phyloP scores from a whole-genome alignment of 1,140 invertebrate genomes.

The Drosophila parvula region DNA sequence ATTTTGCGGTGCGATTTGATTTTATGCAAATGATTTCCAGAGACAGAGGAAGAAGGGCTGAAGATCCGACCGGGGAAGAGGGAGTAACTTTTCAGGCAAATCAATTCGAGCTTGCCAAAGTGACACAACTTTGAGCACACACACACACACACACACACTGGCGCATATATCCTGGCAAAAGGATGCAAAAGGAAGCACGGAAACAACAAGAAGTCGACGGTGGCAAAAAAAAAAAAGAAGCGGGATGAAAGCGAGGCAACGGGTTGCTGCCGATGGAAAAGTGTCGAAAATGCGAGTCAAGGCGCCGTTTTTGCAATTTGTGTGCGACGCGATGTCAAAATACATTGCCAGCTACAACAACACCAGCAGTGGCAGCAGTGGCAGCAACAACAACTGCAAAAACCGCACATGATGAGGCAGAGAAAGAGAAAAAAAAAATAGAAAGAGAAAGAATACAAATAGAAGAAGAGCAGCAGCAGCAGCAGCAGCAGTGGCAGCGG shows the following conservation, averaged over 20 bases:
- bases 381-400: conserved; percentile 11
- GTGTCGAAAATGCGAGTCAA: conserved; percentile 63
- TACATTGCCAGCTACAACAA: conserved; percentile 45
- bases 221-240: conserved; percentile 22
- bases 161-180: conserved; percentile 26
- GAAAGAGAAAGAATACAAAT: conserved; percentile 8
- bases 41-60: not conserved
- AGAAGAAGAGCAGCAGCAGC: conserved; percentile 18
- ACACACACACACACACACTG: conserved; percentile 13
- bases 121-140: conserved; percentile 54
- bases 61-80: not conserved
- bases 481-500: conserved; percentile 4
- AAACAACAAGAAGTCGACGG: conserved; percentile 15
- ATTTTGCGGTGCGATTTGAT: conserved; percentile 78
- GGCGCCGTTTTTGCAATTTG: conserved; percentile 77
- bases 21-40: conserved; percentile 76
- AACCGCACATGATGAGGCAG: conserved; percentile 16
- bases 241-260: not conserved
- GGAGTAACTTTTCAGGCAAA: conserved; percentile 70
- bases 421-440: conserved; percentile 13
- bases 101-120: conserved; percentile 78
- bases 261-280: conserved; percentile 27
- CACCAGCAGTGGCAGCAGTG: conserved; percentile 2
- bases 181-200: conserved; percentile 33
- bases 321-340: conserved; percentile 65